phyloP scores from a whole-genome alignment of 2,888 invertebrate species.

The Atethmia centrago region DNA sequence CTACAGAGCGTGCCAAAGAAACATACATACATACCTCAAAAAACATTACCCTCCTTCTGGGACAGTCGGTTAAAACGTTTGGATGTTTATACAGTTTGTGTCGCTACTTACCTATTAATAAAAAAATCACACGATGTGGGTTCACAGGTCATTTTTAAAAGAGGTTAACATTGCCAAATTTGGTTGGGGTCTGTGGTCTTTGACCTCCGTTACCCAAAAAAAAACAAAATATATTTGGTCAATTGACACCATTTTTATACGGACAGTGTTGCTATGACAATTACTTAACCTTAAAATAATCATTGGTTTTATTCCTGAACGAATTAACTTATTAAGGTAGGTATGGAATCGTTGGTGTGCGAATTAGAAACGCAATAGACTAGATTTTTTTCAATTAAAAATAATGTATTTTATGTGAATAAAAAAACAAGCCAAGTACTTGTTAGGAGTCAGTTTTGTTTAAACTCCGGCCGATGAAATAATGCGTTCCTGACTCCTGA shows the following conservation, averaged over 20 bases:
- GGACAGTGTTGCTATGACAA: no score
- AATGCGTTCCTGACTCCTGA: no score
- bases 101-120: no score
- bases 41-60: no score
- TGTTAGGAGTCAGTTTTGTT: neutral
- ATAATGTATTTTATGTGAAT: neutral
- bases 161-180: slow-evolving; percentile 67
- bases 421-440: neutral
- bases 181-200: slow-evolving; percentile 54
- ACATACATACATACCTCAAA: no score
- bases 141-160: neutral
- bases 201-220: neutral
- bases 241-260: neutral
- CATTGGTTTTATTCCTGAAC: no score
- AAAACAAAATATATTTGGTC: neutral
- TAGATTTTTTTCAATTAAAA: no score
- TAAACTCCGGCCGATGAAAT: no score
- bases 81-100: neutral
- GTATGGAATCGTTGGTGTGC: neutral
- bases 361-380: no score
- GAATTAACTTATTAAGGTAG: neutral
- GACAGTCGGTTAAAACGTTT: no score
- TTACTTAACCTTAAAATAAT: neutral
- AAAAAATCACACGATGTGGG: no score
- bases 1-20: no score